These are phyloP conservation scores for Microchrysa polita DNA, from an alignment of 2,888 invertebrate species.

Conservation along the genomic window DNA sequence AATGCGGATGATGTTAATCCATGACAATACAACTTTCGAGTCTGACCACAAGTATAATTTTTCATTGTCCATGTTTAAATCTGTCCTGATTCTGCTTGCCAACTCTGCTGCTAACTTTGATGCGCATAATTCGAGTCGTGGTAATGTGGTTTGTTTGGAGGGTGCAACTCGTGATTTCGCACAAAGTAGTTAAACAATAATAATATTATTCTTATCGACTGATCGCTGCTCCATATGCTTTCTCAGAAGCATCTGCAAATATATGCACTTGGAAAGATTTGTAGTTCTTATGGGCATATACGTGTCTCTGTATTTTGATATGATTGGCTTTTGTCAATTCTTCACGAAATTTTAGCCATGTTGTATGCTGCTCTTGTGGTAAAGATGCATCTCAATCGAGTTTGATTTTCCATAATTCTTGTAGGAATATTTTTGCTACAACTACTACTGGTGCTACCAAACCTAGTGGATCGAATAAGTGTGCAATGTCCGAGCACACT, in stretches of 20 bases:
- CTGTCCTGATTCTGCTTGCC: background rate
- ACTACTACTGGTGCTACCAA: background rate
- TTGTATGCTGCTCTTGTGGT: background rate
- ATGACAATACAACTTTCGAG: background rate
- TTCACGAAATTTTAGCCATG: background rate
- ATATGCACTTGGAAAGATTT: background rate
- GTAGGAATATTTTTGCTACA: background rate
- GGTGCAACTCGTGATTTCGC: conserved; percentile 48
- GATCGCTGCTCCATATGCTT: conserved; percentile 40
- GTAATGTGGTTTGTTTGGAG: conserved; percentile 51
- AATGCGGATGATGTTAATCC: conserved; percentile 13
- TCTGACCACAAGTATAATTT: conserved; percentile 22
- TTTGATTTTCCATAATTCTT: background rate
- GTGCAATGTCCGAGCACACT: background rate
- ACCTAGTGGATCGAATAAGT: conserved; percentile 1
- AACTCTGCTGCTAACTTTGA: conserved; percentile 41
- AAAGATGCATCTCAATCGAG: conserved; percentile 11
- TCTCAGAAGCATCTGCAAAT: conserved; percentile 39
- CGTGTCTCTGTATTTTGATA: conserved; percentile 2
- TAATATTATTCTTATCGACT: conserved; percentile 3
- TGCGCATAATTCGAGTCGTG: conserved; percentile 51
- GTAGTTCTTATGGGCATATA: background rate
- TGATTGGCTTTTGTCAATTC: background rate
- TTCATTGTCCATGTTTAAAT: background rate
- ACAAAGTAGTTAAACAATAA: conserved; percentile 44